Evolutionary conservation across 2,888 invertebrate genomes (phyloP), one percentile per base, ranked within the genome.

Genomic region (Phortica okadai): DNA sequence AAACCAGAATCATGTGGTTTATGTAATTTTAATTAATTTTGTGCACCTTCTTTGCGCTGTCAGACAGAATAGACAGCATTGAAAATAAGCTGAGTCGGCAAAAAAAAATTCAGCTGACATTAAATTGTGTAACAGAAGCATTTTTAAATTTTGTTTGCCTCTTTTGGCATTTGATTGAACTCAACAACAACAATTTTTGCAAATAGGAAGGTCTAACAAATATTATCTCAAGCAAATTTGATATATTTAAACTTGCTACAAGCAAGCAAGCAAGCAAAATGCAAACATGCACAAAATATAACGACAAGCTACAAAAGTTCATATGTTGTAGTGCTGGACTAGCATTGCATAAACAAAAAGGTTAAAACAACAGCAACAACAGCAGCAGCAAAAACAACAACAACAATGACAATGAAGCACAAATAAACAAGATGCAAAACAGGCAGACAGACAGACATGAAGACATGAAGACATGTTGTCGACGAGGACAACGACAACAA

Each of bases 141-240:
- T 2, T 33, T 33, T 50, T 50, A 50, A 50, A 50, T 50, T 50
- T 50, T 50, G 50, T 50, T 50, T 50, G 10, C n/a, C 0, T 10
- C 56, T n/a, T n/a, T 56, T 56, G 62, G 21, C 62, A n/a, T 62
- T 21, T 62, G 16, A 50, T 50, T 50, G 50, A 14, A 3, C 14
- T 3, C 14, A 2, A 8, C 5, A 50, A 50, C 6, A 50, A 50
- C 62, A 62, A 10, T 10, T 62, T 62, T 56, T 11, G 21, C 10
- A 16, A 16, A 62, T 25, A 25, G 6, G 10, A 62, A 62, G 25
- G 25, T 62, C 79, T 86, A 88, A 84, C 81, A 88, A 85, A 85
- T 85, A 88, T 84, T 88, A 85, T 85, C 81, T 78, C 79, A 83
- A 79, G 86, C 83, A 83, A 83, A 86, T 86, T 85, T 82, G 84